Evolutionary conservation across 2,888 invertebrate species (phyloP), one percentile per base, ranked within the genome.

Genomic region (Lacanobia oleracea): DNA sequence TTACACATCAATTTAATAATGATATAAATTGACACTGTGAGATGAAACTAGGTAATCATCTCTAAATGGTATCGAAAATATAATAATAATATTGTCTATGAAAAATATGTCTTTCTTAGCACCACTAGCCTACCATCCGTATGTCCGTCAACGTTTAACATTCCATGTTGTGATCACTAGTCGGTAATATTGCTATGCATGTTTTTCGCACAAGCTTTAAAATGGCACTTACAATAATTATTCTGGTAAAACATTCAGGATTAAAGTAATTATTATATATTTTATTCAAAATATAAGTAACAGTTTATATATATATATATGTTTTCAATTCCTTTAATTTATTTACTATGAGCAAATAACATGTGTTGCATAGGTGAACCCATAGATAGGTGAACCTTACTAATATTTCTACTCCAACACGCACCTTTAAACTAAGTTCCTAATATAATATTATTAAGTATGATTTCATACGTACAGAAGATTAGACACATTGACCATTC

Each of bases 101-200:
- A 93, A 94, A 94, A 94, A 95, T 95, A 86, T 90, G 84, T 89
- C 78, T 91, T 91, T 92, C 89, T 92, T 94, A 95, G 95, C 95
- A 95, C 95, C 95, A 91, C 94, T 93, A 93, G 85, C 86, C 90
- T 91, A 89, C 87, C 83, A 67, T 72, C 77, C 75, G 37, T 69
- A 64, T 77, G 68, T 80, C 68, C 72, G 50, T 70, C 76, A 79
- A 77, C 67, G 68, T 73, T 72, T 73, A 79, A 80, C 81, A 78
- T 82, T 85, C 82, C 67, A 67, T 72, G 66, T 77, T 82, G 60
- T 78, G 64, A 77, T 74, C 70, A 76, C 50, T 67, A 75, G 51
- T 77, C 75, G 40, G 61, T 73, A 72, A 65, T 85, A 82, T 83
- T 79, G 75, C 83, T 77, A 64, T 77, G 77, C 60, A 79, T 72